Percentiles rank a stretch among this genome's conserved stretches.
Evolutionary conservation across 2,888 invertebrate species (phyloP).

Genomic region (Heteromurus nitidus): DNA sequence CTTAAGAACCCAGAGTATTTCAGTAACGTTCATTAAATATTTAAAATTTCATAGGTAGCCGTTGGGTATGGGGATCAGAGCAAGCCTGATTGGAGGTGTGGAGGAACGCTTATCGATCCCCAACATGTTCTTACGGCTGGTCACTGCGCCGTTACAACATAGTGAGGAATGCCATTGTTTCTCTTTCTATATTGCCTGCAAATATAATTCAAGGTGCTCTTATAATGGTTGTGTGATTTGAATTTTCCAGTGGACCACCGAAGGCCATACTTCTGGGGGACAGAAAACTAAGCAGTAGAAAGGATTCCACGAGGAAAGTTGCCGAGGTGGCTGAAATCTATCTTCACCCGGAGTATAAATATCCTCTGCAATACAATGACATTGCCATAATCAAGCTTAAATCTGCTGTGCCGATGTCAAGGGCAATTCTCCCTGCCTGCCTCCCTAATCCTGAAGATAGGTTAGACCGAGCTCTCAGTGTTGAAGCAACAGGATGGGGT

Average conservation of each 20-base stretch:
- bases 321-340: constrained; percentile 53
- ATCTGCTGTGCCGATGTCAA: constrained; percentile 40
- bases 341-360: constrained; percentile 68
- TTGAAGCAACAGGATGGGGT: constrained; percentile 69
- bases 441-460: constrained; percentile 64
- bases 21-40: no score
- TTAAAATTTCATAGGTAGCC: constrained; percentile 64
- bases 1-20: neutral
- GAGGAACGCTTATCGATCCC: constrained; percentile 57
- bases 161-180: neutral
- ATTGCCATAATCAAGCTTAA: constrained; percentile 70
- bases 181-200: no score
- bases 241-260: constrained; percentile 52
- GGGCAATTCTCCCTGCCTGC: constrained; percentile 68
- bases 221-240: neutral
- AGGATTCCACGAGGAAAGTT: constrained; percentile 25
- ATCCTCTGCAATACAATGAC: constrained; percentile 69
- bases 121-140: constrained; percentile 61
- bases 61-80: constrained; percentile 56
- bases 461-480: constrained; percentile 25
- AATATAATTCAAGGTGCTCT: no score
- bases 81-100: constrained; percentile 61
- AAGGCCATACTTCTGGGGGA: constrained; percentile 56
- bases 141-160: constrained; percentile 43
- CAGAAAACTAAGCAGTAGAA: constrained; percentile 22